Conservation (phyloP, 2,888 invertebrate species). For the Pterostichus niger region DNA sequence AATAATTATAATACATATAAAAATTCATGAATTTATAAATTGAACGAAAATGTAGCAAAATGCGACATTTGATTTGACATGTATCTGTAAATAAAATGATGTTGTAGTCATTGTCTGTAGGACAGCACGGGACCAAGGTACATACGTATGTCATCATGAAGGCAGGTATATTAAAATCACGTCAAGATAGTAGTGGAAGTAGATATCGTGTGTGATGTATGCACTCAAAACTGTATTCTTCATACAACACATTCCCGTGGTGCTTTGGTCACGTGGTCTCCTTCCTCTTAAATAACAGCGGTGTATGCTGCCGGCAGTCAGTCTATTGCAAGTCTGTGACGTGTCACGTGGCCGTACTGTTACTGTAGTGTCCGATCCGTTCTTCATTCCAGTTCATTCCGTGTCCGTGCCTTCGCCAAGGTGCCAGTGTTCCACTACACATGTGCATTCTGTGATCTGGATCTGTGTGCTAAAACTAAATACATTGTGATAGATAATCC, state of each 20-base stretch:
- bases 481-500: too few relatives aligned
- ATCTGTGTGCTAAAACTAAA: too few relatives aligned
- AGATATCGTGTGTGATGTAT: not conserved
- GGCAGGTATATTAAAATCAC: constrained; percentile 25
- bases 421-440: not conserved
- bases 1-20: too few relatives aligned
- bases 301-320: constrained; percentile 50
- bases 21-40: too few relatives aligned
- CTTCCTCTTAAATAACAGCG: constrained; percentile 58
- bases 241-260: constrained; percentile 37
- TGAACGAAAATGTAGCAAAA: too few relatives aligned
- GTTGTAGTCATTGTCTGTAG: too few relatives aligned
- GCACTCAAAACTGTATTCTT: constrained; percentile 40
- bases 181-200: constrained; percentile 24
- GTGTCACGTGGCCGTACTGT: constrained; percentile 22
- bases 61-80: too few relatives aligned
- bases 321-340: constrained; percentile 19
- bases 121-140: not conserved
- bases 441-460: not conserved
- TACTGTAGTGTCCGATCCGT: constrained; percentile 9
- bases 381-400: constrained; percentile 8
- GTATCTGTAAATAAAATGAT: too few relatives aligned
- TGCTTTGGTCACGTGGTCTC: constrained; percentile 45
- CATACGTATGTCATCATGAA: not conserved
- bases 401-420: too few relatives aligned